A percentile compares a stretch with the other conserved stretches of the same genome.
Conservation (phyloP, 2,888 invertebrate genomes). For the Lamellibrachia satsuma region DNA sequence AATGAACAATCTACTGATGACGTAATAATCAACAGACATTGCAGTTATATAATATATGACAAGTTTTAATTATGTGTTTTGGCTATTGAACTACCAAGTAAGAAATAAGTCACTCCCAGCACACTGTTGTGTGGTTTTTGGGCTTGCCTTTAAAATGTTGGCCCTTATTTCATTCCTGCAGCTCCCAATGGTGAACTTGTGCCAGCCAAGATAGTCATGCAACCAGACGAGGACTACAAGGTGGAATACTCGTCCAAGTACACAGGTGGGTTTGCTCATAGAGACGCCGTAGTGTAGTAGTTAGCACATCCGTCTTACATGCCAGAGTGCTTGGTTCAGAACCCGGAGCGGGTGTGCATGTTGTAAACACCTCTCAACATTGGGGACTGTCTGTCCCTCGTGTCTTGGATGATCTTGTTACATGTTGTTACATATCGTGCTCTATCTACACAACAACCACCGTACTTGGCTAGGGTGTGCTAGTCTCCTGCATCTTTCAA, state of each 20-base stretch:
- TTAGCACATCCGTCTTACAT: no score
- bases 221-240: slow-evolving; percentile 89
- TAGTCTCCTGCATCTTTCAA: no score
- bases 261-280: slow-evolving; percentile 54
- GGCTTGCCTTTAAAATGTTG: not conserved
- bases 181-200: slow-evolving; percentile 71
- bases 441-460: no score
- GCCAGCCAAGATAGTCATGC: slow-evolving; percentile 92
- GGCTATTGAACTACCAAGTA: not conserved
- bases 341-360: no score
- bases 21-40: not conserved
- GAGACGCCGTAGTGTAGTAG: not conserved
- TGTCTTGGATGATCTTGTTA: no score
- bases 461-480: no score
- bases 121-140: not conserved
- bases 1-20: not conserved
- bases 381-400: no score
- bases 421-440: no score
- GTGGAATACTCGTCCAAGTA: slow-evolving; percentile 79
- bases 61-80: not conserved
- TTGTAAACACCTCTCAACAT: no score
- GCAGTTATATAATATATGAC: not conserved
- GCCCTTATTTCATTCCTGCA: slow-evolving; percentile 38
- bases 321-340: no score
- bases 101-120: not conserved